Conservation (phyloP, 2,113 vertebrate genomes). For the Paralichthys olivaceus region DNA sequence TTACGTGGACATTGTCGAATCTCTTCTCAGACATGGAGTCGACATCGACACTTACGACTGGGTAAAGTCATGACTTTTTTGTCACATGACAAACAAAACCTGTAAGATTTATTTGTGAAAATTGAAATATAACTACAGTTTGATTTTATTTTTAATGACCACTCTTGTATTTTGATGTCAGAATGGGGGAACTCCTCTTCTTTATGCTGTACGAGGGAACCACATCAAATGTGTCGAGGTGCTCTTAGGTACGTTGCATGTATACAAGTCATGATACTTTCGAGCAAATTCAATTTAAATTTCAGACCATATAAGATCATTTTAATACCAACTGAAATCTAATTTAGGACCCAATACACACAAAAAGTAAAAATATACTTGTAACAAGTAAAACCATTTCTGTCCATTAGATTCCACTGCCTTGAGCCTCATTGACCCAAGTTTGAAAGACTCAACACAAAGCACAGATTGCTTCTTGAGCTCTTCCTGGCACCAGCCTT, state of each 20-base stretch:
- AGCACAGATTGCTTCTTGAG: too few species aligned
- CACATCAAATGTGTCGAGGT: conserved; percentile 92
- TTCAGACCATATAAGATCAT: neutral
- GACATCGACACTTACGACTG: conserved; percentile 96
- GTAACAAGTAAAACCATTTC: neutral
- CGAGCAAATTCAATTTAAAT: neutral
- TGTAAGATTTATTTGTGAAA: neutral
- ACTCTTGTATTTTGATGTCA: conserved; percentile 55
- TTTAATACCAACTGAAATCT: neutral
- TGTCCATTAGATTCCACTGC: neutral
- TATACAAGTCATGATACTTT: neutral
- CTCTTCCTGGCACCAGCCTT: neutral
- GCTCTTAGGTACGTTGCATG: conserved; percentile 85
- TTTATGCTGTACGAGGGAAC: conserved; percentile 95
- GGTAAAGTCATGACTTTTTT: conserved; percentile 77
- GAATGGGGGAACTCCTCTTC: conserved; percentile 96
- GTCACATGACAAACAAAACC: neutral
- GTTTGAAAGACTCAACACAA: neutral
- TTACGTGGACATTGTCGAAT: conserved; percentile 90
- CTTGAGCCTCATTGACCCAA: neutral
- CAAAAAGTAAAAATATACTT: too few species aligned
- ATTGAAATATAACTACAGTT: neutral
- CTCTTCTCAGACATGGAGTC: conserved; percentile 87
- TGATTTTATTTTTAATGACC: neutral
- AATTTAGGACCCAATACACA: too few species aligned